phyloP scores from a whole-genome alignment of 2,888 invertebrate species.

The Rhorus exstirpatorius region DNA sequence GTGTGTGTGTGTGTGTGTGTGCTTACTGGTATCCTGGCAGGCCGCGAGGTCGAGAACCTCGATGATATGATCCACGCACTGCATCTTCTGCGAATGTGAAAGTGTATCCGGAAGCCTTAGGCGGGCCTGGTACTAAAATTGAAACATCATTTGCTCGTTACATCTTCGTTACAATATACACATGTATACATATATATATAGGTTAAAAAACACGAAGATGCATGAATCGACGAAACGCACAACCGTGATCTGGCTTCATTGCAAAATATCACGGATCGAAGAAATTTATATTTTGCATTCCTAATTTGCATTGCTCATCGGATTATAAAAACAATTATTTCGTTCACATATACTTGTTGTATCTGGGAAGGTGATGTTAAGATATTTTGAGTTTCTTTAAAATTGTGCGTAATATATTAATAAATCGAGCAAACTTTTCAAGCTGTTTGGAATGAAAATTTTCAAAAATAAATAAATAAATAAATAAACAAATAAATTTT shows the following conservation, averaged over 20 bases:
- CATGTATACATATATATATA: neutral
- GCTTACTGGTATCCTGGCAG: slow-evolving; percentile 92
- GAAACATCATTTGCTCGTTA: slow-evolving; percentile 73
- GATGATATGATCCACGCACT: slow-evolving; percentile 92
- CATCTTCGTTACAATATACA: slow-evolving; percentile 59
- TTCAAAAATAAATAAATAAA: no score
- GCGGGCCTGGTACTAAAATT: slow-evolving; percentile 88
- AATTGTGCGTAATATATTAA: no score
- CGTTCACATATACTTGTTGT: no score
- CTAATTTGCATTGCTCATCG: neutral
- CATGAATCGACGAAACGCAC: slow-evolving; percentile 13
- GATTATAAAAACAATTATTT: slow-evolving; percentile 22
- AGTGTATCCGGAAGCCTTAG: slow-evolving; percentile 91
- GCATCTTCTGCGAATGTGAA: slow-evolving; percentile 91
- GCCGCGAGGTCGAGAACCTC: slow-evolving; percentile 91
- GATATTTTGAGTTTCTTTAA: no score
- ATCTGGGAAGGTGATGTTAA: no score
- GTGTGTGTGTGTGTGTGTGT: slow-evolving; percentile 39
- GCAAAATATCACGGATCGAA: slow-evolving; percentile 53
- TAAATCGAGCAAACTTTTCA: no score
- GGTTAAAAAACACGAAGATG: slow-evolving; percentile 27
- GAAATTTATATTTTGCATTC: slow-evolving; percentile 51
- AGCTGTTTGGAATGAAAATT: no score
- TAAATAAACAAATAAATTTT: no score
- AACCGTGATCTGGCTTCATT: slow-evolving; percentile 50